These are phyloP conservation scores for Chloroceryle aenea DNA, from an alignment of 2,113 vertebrate species.

Conservation along the genomic window DNA sequence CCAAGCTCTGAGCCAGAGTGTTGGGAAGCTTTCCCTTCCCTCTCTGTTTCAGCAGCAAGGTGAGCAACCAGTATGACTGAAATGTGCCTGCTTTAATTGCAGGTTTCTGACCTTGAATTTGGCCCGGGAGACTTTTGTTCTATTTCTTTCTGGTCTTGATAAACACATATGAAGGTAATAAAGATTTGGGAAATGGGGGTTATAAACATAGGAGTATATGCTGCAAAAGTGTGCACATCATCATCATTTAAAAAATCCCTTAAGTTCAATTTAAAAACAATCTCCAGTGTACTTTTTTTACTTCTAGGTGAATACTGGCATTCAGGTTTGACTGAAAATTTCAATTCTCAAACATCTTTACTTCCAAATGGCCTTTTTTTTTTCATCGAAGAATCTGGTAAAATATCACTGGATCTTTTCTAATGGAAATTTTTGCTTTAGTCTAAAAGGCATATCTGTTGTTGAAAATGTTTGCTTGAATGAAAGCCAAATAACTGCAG, in stretches of 20 bases:
- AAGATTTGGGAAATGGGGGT: not conserved
- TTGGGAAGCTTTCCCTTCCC: not conserved
- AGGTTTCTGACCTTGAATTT: not conserved
- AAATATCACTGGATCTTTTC: not conserved
- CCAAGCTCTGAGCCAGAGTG: not conserved
- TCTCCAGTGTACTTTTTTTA: not conserved
- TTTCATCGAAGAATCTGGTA: not conserved
- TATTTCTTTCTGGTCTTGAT: not conserved
- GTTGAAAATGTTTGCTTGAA: constrained; percentile 23
- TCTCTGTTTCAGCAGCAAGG: not conserved
- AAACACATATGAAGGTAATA: not conserved
- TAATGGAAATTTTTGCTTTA: not conserved
- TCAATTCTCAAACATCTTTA: not conserved
- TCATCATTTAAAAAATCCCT: rapidly evolving
- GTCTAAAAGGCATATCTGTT: not conserved
- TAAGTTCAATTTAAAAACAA: not conserved
- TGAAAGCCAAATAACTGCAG: not conserved
- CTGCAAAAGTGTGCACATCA: not conserved
- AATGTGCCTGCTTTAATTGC: not conserved
- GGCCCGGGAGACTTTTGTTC: not conserved
- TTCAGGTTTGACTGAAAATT: not conserved
- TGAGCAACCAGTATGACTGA: not conserved
- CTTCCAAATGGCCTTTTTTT: not conserved
- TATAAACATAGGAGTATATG: not conserved
- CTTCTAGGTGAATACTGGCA: not conserved